Base-by-base conservation (phyloP, 1,140 invertebrate species). In the Alviniconcha marisindica region DNA sequence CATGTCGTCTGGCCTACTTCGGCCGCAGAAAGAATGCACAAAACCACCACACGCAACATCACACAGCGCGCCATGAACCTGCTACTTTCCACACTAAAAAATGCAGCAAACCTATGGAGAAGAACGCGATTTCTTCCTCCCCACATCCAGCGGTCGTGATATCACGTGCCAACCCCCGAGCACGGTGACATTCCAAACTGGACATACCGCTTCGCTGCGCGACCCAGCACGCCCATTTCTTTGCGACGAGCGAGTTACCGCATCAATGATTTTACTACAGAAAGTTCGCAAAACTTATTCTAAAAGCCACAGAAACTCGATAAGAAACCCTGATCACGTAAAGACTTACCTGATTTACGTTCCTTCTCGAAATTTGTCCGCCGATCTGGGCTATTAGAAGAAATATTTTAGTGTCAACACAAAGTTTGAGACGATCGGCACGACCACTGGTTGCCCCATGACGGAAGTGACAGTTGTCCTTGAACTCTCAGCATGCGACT, bases 401-500 rank as follows among this genome's bases (percentile, higher is more conserved):
- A 33, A 40, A 71, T 40, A 24, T 71, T 40, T 71, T 36, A 21
- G 69, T 71, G 69, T 71, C 69, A 71, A 7, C 36, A 36, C 36
- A 31, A 71, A 71, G 36, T 5, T 71, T 71, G 69, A 7, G 69
- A 33, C 36, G 69, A 28, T 14, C 69, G 36, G 69, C 69, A 71
- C 69, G 36, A 71, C 69, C 31, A 71, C 69, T 71, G 31, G 33
- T 71, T 24, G 69, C 36, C 33, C 36, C 33, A 24, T 71, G 69
- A 71, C 69, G 69, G 69, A 71, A 71, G 36, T 71, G 69, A 12
- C 7, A 14, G 63, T 15, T 36, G 63, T n/a, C 63, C 63, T 28
- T 69, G 28, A 69, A 69, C 63, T 71, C 24, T 5, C 33, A 40
- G 69, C 69, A 36, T 71, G 69, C 36, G 69, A 71, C 69, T 71